phyloP scores from a whole-genome alignment of 2,888 invertebrate genomes.

The Torymus auratus region DNA sequence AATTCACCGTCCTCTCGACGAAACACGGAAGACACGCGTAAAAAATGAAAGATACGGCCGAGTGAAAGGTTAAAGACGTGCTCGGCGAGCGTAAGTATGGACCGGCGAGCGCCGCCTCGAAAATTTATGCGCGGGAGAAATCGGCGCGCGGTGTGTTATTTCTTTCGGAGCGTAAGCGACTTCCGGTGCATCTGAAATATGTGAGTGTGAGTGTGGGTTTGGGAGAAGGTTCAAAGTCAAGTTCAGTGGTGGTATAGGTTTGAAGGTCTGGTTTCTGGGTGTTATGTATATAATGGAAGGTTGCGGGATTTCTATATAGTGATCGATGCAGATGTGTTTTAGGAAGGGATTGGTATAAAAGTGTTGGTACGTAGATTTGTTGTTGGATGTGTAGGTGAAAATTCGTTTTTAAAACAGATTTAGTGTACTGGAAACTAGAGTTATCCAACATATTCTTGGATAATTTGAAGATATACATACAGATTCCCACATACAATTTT shows the following conservation, averaged over 20 bases:
- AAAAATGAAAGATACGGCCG: slow-evolving; percentile 19
- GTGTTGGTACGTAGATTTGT: too few species aligned
- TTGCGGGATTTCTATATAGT: too few species aligned
- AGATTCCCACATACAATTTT: too few species aligned
- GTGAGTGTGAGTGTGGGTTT: neutral
- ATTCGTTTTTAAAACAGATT: too few species aligned
- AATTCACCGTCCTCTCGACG: neutral
- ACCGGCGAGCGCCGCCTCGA: neutral
- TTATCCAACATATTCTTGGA: too few species aligned
- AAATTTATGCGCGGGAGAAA: slow-evolving; percentile 24
- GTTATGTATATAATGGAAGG: too few species aligned
- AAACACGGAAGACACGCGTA: neutral
- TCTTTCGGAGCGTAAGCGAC: neutral
- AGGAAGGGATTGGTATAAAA: too few species aligned
- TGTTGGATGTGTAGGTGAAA: too few species aligned
- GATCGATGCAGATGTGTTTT: too few species aligned
- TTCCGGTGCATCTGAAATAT: slow-evolving; percentile 1
- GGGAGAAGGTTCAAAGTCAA: slow-evolving; percentile 24
- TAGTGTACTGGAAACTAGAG: too few species aligned
- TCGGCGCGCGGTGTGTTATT: neutral
- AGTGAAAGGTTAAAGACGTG: slow-evolving; percentile 38
- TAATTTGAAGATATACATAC: too few species aligned
- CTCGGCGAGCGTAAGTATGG: slow-evolving; percentile 48
- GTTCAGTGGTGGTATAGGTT: slow-evolving; percentile 2
- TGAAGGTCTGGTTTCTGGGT: too few species aligned